Evolutionary conservation across 2,797 vertebrate genomes (phyloP).

Genomic region (Chrosomus eos): DNA sequence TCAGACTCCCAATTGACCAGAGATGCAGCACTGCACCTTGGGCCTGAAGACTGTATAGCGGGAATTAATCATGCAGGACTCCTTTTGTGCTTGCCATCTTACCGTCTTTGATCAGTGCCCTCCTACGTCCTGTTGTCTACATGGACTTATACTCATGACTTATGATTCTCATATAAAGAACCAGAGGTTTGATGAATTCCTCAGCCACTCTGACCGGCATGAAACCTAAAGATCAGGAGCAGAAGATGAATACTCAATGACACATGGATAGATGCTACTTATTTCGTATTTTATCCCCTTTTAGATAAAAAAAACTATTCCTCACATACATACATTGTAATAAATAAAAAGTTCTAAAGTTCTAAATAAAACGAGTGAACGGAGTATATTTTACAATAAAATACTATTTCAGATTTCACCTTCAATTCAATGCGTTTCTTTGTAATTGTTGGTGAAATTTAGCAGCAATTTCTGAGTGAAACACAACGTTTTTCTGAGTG

Average conservation of each 20-base stretch:
- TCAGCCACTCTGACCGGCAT: slow-evolving; percentile 15
- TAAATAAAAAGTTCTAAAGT: not conserved
- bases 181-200: slow-evolving; percentile 20
- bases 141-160: not conserved
- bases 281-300: not conserved
- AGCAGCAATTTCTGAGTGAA: not conserved
- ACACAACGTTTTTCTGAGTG: not conserved
- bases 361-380: not conserved
- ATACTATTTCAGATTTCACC: not conserved
- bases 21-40: slow-evolving; percentile 99
- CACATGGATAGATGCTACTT: not conserved
- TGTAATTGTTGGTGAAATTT: no score
- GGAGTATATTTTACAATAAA: not conserved
- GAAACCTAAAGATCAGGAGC: not conserved
- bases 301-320: no score
- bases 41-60: slow-evolving; percentile 82
- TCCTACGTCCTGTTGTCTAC: not conserved
- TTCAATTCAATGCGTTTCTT: no score
- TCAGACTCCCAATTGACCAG: slow-evolving; percentile 99
- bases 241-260: not conserved
- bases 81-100: slow-evolving; percentile 19
- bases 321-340: not conserved
- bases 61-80: not conserved
- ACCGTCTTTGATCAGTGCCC: slow-evolving; percentile 18
- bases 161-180: not conserved